Evolutionary conservation across 2,888 invertebrate genomes (phyloP).

Genomic region (Agrenia bidenticulata): DNA sequence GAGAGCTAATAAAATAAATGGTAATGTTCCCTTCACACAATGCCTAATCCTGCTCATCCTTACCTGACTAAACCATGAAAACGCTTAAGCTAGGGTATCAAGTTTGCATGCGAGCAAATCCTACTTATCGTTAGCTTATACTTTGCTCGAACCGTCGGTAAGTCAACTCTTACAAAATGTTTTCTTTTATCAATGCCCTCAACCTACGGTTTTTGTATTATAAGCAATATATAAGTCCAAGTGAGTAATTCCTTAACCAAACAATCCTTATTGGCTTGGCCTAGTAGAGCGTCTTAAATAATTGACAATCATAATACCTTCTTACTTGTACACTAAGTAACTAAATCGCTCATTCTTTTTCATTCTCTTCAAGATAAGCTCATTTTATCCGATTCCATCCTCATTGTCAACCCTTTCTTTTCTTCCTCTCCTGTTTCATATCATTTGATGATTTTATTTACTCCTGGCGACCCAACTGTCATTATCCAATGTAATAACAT

Average conservation of each 20-base stretch:
- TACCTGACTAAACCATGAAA: slow-evolving; percentile 21
- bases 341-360: slow-evolving; percentile 21
- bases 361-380: slow-evolving; percentile 16
- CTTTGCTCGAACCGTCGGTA: slow-evolving; percentile 1
- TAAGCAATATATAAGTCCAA: too few species aligned
- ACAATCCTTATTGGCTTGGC: slow-evolving; percentile 17
- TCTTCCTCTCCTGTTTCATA: slow-evolving; percentile 1
- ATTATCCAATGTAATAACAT: too few species aligned
- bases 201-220: background rate
- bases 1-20: slow-evolving; percentile 20
- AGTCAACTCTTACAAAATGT: slow-evolving; percentile 17
- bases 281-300: slow-evolving; percentile 29
- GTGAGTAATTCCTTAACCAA: slow-evolving; percentile 17
- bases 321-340: slow-evolving; percentile 17
- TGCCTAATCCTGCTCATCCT: slow-evolving; percentile 23
- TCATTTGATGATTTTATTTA: slow-evolving; percentile 21
- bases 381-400: slow-evolving; percentile 22
- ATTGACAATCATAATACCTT: slow-evolving; percentile 27
- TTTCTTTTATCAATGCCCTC: slow-evolving; percentile 16
- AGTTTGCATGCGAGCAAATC: slow-evolving; percentile 21
- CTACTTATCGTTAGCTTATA: slow-evolving; percentile 21
- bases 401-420: slow-evolving; percentile 21
- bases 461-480: background rate
- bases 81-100: slow-evolving; percentile 11
- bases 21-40: slow-evolving; percentile 18